Evolutionary conservation across 2,888 invertebrate species (phyloP).

Genomic region (Scrobipalpa atriplicella): DNA sequence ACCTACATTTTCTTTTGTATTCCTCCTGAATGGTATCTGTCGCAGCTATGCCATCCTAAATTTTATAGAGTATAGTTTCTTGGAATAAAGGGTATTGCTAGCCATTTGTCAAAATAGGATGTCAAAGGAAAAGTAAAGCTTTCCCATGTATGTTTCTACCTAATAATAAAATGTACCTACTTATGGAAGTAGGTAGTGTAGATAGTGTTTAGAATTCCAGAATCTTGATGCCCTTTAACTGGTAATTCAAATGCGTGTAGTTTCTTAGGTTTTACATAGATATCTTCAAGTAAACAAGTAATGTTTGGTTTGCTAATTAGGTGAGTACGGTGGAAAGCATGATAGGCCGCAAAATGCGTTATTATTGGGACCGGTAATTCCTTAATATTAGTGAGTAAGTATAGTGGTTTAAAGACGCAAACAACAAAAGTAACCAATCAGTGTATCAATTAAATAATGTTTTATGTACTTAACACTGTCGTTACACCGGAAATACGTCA

Average conservation of each 20-base stretch:
- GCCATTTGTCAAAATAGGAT: no score
- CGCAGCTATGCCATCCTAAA: no score
- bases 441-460: slow-evolving; percentile 14
- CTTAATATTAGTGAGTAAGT: background rate
- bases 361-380: background rate
- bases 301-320: background rate
- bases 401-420: background rate
- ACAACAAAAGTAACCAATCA: background rate
- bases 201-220: background rate
- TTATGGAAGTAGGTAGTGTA: background rate
- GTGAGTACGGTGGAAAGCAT: background rate
- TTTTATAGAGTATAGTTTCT: no score
- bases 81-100: no score
- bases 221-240: slow-evolving; percentile 5
- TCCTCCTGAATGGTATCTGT: no score
- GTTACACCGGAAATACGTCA: slow-evolving; percentile 24
- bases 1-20: no score
- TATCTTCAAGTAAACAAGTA: background rate
- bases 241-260: background rate
- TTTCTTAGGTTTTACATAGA: background rate
- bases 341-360: background rate
- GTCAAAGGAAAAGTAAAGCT: no score
- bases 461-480: slow-evolving; percentile 10
- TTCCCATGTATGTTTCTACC: no score
- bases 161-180: background rate